Evolutionary conservation across 2,797 vertebrate species (phyloP).

Genomic region (Phrynocephalus forsythii): DNA sequence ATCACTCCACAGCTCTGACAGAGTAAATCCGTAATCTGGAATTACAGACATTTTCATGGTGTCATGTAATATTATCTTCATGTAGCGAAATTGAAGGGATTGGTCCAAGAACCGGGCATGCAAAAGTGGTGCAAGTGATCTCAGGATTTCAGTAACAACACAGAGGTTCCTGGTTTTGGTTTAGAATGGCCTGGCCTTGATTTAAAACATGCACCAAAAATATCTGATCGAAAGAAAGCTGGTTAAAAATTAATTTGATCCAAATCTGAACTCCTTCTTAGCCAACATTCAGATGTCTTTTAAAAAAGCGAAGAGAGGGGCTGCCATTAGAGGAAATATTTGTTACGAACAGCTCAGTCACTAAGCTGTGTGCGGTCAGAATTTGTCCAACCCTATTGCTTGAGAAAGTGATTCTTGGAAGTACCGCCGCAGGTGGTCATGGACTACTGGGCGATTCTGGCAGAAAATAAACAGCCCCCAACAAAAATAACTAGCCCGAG

Average conservation of each 20-base stretch:
- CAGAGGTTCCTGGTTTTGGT: neutral
- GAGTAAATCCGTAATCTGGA: conserved; percentile 54
- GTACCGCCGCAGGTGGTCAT: no score
- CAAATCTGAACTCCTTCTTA: conserved; percentile 6
- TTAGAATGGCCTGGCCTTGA: neutral
- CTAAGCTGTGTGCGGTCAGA: neutral
- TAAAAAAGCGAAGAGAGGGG: neutral
- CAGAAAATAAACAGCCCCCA: no score
- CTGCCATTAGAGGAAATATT: conserved; percentile 13
- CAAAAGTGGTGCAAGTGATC: neutral
- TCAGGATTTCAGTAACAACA: neutral
- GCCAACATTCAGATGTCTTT: conserved; percentile 11
- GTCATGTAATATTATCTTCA: conserved; percentile 42
- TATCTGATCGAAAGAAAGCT: conserved; percentile 17
- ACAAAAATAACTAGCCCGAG: no score
- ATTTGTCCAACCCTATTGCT: neutral
- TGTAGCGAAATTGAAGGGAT: conserved; percentile 39
- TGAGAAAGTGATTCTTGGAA: no score
- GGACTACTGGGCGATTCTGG: no score
- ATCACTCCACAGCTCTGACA: conserved; percentile 54
- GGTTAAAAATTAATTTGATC: conserved; percentile 23
- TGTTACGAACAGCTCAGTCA: neutral
- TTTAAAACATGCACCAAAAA: conserved; percentile 32
- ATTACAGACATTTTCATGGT: conserved; percentile 37
- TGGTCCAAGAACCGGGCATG: neutral